Conservation (phyloP, 2,888 invertebrate genomes). For the Strigamia crassipes region DNA sequence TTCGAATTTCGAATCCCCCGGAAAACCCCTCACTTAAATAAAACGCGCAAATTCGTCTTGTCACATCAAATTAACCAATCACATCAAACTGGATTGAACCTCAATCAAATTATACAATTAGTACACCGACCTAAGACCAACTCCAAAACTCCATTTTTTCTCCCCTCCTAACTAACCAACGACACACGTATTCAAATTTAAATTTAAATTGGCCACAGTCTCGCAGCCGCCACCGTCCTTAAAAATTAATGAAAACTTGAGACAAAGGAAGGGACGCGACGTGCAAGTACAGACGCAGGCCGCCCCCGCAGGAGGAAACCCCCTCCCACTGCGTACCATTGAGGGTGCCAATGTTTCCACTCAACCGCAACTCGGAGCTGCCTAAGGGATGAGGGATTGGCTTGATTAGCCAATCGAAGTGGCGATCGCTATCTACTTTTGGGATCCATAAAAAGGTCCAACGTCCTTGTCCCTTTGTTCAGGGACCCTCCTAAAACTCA, state of each 20-base stretch:
- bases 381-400: background rate
- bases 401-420: slow-evolving; percentile 32
- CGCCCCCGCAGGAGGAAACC: background rate
- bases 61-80: background rate
- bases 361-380: slow-evolving; percentile 4
- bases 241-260: slow-evolving; percentile 24
- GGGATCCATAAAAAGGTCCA: slow-evolving; percentile 21
- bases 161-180: no score
- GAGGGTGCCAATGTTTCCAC: slow-evolving; percentile 24
- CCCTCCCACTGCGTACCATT: background rate
- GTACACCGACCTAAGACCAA: background rate
- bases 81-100: background rate
- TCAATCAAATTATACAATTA: background rate
- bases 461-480: background rate
- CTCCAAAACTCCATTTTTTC: background rate
- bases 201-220: background rate
- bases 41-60: background rate
- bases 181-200: no score
- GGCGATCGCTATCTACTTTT: background rate
- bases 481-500: background rate
- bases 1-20: no score
- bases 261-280: background rate
- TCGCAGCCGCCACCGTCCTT: background rate
- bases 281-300: background rate
- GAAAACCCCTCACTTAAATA: background rate